phyloP scores from a whole-genome alignment of 2,113 vertebrate species.

The Oryzias javanicus region DNA sequence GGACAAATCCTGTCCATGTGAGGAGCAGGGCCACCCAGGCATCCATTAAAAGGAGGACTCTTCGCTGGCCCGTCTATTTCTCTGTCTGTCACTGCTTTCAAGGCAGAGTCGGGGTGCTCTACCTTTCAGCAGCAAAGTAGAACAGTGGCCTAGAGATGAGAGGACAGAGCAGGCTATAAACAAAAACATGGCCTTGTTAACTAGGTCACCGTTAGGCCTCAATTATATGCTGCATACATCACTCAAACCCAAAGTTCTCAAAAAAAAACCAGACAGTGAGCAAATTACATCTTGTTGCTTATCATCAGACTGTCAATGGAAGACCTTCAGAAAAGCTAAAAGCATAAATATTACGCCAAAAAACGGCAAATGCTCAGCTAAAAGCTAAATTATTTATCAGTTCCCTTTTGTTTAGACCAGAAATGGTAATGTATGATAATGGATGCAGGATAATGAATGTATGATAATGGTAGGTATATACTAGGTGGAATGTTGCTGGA shows the following conservation, averaged over 20 bases:
- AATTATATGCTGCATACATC: conserved; percentile 19
- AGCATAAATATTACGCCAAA: conserved; percentile 31
- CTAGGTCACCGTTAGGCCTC: conserved; percentile 41
- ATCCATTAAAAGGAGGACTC: conserved; percentile 76
- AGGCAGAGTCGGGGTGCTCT: conserved; percentile 46
- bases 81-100: conserved; percentile 51
- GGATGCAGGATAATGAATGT: conserved; percentile 24
- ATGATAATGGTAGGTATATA: conserved; percentile 59
- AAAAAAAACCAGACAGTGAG: conserved; percentile 13
- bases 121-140: conserved; percentile 63
- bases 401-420: conserved; percentile 24
- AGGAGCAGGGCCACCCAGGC: conserved; percentile 70
- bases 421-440: conserved; percentile 62
- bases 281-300: conserved; percentile 6
- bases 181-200: conserved; percentile 52
- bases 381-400: conserved; percentile 30
- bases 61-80: conserved; percentile 44
- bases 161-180: conserved; percentile 53
- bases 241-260: conserved; percentile 11
- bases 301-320: conserved; percentile 8
- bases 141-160: conserved; percentile 67
- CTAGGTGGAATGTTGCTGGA: conserved; percentile 31
- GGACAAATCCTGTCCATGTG: conserved; percentile 81
- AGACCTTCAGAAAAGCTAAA: conserved; percentile 24
- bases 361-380: conserved; percentile 29